phyloP scores from a whole-genome alignment of 2,888 invertebrate species.

The Brenthis daphne region DNA sequence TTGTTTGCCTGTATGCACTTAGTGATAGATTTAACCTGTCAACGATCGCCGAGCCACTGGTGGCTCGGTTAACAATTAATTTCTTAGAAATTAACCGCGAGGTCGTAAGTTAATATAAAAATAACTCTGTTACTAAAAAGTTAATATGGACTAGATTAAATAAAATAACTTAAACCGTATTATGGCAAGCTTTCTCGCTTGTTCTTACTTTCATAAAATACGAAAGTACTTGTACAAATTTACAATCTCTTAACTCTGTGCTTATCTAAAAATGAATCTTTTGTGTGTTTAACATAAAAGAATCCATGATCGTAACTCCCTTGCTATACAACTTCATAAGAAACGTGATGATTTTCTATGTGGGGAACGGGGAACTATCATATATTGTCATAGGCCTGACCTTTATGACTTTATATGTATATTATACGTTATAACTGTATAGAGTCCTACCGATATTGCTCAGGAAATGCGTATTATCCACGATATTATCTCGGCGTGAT shows the following conservation, averaged over 20 bases:
- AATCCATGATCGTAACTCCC: conserved; percentile 2
- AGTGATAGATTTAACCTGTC: too few species aligned
- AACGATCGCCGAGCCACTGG: too few species aligned
- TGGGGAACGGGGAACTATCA: not conserved
- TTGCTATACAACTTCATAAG: conserved; percentile 3
- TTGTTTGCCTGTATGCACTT: too few species aligned
- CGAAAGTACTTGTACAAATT: not conserved
- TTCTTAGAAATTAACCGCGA: too few species aligned
- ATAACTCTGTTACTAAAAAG: too few species aligned
- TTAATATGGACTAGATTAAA: too few species aligned
- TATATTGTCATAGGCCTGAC: conserved; percentile 19
- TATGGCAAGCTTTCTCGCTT: too few species aligned
- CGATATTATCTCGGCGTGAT: conserved; percentile 50
- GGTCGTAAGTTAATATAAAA: too few species aligned
- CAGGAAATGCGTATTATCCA: conserved; percentile 45
- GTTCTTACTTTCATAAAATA: too few species aligned
- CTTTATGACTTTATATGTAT: conserved; percentile 12
- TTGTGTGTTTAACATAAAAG: not conserved
- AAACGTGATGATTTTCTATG: conserved; percentile 1
- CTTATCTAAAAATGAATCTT: not conserved
- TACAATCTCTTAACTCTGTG: not conserved
- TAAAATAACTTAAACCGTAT: too few species aligned
- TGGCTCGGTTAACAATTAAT: too few species aligned
- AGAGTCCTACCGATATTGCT: conserved; percentile 24
- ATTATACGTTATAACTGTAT: conserved; percentile 17